Evolutionary conservation across 2,797 vertebrate species (phyloP), one percentile per base, ranked within the genome.

Genomic region (Lates japonicus): DNA sequence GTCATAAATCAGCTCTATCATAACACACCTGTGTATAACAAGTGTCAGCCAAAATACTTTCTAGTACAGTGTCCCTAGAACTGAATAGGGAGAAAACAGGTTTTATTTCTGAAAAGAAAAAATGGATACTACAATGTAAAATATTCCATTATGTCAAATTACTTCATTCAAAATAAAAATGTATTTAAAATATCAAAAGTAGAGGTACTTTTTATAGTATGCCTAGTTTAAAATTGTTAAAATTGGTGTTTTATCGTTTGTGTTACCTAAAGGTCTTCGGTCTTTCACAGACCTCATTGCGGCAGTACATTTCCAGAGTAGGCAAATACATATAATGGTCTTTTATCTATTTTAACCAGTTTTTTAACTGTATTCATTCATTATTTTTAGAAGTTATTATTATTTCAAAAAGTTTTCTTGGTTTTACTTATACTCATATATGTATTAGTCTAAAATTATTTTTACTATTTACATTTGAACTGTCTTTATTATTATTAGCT

Each of bases 1-100:
- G 54, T 65, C 81, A 77, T 86, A 78, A 79, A 85, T 90, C 80
- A 70, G 33, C 44, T 55, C 74, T 44, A 76, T 79, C 76, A 78
- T 80, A 71, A 87, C 63, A 60, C 67, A 61, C 78, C 86, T 88
- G 77, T 74, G 57, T 44, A 76, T 16, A 60, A 39, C 48, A 46
- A 33, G 58, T 55, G 72, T 81, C 71, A 73, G 77, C 79, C 83
- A 60, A 74, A 87, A 81, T 39, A 72, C 61, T 71, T 83, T 74
- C 59, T n/a, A 60, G 22, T 29, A 20, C 64, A 33, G 44, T n/a
- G 49, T 57, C 54, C 51, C 42, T 14, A 1, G 25, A 0, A 1
- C 22, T 46, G 33, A 65, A 39, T 62, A 35, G 5, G n/a, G 59
- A 55, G 33, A 49, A 51, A 63, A 68, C 7, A 0, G 3, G 25